Conservation (phyloP, 2,888 invertebrate species). For the Mayetiola destructor region DNA sequence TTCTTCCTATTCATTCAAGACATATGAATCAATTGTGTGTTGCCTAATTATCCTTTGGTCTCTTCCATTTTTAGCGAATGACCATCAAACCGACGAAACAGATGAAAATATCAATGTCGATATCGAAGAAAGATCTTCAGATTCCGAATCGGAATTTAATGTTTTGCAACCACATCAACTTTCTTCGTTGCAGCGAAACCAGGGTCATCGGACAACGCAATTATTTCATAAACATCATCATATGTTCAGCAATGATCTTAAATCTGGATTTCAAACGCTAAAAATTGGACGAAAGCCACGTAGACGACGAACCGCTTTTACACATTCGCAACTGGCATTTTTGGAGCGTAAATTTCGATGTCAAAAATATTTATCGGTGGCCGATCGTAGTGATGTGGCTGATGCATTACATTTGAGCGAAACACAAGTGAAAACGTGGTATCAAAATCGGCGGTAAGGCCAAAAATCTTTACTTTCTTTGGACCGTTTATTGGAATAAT, state of each 20-base stretch:
- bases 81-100: slow-evolving; percentile 21
- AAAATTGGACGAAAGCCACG: slow-evolving; percentile 61
- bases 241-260: not conserved
- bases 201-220: slow-evolving; percentile 18
- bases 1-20: not conserved
- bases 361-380: slow-evolving; percentile 87
- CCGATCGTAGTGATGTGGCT: slow-evolving; percentile 84
- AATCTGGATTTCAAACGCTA: slow-evolving; percentile 24
- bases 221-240: not conserved
- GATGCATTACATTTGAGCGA: slow-evolving; percentile 79
- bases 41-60: not conserved
- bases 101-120: slow-evolving; percentile 36
- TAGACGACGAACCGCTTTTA: slow-evolving; percentile 78
- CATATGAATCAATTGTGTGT: not conserved
- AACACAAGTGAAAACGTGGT: slow-evolving; percentile 95
- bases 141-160: slow-evolving; percentile 30
- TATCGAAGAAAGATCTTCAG: slow-evolving; percentile 34
- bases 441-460: slow-evolving; percentile 33
- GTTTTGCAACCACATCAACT: slow-evolving; percentile 20
- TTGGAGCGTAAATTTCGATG: slow-evolving; percentile 82
- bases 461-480: not conserved
- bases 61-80: slow-evolving; percentile 22
- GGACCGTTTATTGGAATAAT: not conserved
- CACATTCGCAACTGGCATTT: slow-evolving; percentile 84
- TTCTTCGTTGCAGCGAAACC: slow-evolving; percentile 18